Conservation (phyloP, 2,113 vertebrate genomes). For the Accipiter cooperii region DNA sequence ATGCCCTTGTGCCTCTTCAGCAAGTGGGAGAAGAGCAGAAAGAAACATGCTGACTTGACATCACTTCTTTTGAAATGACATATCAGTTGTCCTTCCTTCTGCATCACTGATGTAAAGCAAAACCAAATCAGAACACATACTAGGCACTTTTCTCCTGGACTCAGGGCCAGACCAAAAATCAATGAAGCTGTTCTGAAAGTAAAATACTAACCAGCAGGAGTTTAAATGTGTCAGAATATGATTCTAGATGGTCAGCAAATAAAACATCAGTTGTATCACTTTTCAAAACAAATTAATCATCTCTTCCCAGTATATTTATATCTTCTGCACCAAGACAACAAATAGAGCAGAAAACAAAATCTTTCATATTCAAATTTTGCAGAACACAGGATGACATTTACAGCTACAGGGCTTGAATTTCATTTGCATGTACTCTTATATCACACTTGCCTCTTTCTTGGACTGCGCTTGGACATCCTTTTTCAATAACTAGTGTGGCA, state of each 20-base stretch:
- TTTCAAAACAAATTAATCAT: slow-evolving; percentile 27
- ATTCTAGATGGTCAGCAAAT: slow-evolving; percentile 5
- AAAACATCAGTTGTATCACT: background rate
- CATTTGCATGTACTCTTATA: background rate
- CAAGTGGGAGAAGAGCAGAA: background rate
- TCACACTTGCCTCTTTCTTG: background rate
- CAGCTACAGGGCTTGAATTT: slow-evolving; percentile 12
- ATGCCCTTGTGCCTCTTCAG: background rate
- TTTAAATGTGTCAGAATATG: background rate
- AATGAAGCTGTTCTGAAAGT: background rate
- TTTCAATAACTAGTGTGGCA: background rate
- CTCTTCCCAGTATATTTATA: background rate
- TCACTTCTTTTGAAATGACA: background rate
- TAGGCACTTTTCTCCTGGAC: background rate
- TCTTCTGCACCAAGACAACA: background rate
- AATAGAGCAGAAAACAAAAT: slow-evolving; percentile 19
- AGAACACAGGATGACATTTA: background rate
- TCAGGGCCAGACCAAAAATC: background rate
- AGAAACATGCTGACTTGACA: background rate
- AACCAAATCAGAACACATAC: background rate
- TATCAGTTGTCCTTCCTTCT: background rate
- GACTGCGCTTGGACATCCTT: background rate
- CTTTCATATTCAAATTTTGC: background rate
- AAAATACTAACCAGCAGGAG: background rate
- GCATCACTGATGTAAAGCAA: background rate